Base-by-base conservation (phyloP, 2,113 vertebrate species). In the Pluvialis apricaria region DNA sequence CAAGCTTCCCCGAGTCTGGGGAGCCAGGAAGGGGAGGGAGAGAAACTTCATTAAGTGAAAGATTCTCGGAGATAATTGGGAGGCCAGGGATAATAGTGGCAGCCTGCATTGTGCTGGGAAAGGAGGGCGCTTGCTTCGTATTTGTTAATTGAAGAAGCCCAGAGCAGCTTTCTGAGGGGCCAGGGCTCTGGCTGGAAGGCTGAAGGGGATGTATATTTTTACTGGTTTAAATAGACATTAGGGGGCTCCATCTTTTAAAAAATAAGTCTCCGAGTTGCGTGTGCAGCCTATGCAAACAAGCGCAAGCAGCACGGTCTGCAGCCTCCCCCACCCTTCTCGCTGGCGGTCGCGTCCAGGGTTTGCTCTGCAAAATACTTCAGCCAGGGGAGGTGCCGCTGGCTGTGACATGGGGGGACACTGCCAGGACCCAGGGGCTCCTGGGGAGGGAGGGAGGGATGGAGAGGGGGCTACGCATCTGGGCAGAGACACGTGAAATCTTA, bases 41-140 rank as follows among this genome's bases (percentile, higher is more conserved):
- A 92, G 89, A 97, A 97, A 97, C 91, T 97, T 97, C 94, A 97
- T 97, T 96, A 96, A 86, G 94, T 42, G 90, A 83, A 82, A 96
- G 75, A 97, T 96, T 96, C 95, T 83, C 36, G 0, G 93, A 90
- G 95, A 96, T 97, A 97, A 97, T 97, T 96, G 97, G 96, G 95
- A 93, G 91, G 89, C 94, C 82, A 96, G 94, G 87, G 82, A 97
- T 96, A 95, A 97, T 94, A 94, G 94, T 5, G 34, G 71, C 85
- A 86, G 89, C 78, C 6, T 19, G 91, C 82, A 96, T 96, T 96
- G 96, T 97, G 95, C 87, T 40, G 84, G 73, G 87, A 96, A 95
- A 97, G 87, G 84, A 96, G 92, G 91, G 64, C 51, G 38, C 91
- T 88, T 70, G 78, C 60, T 88, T 90, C 55, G 0, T 80, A n/a